phyloP scores from a whole-genome alignment of 2,113 vertebrate genomes.

The Vombatus ursinus region DNA sequence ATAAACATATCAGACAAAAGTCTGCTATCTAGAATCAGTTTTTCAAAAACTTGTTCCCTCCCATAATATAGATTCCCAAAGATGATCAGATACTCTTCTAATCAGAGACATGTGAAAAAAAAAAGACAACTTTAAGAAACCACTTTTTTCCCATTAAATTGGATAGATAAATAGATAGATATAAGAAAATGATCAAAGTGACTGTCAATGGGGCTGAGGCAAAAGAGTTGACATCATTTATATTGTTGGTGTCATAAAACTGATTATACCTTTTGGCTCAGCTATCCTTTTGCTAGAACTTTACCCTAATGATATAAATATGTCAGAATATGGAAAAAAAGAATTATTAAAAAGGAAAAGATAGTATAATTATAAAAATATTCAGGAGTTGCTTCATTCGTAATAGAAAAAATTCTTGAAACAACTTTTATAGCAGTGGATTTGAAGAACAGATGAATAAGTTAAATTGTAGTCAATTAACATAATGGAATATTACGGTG shows the following conservation, averaged over 20 bases:
- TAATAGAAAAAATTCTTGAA: not conserved
- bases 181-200: not conserved
- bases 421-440: not conserved
- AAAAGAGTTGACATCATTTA: not conserved
- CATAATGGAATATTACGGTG: not conserved
- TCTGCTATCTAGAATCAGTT: not conserved
- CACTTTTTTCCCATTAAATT: not conserved
- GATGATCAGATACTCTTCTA: not conserved
- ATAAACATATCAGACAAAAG: not conserved
- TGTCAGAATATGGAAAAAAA: not conserved
- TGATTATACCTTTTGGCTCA: not conserved
- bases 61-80: not conserved
- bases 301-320: not conserved
- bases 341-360: not conserved
- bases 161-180: not conserved
- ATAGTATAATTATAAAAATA: not conserved
- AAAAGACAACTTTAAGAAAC: not conserved
- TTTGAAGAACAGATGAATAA: not conserved
- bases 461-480: not conserved
- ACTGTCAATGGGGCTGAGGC: not conserved
- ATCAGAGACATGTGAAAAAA: not conserved
- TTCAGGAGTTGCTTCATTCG: not conserved
- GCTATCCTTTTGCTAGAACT: not conserved
- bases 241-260: not conserved
- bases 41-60: not conserved